Base-by-base conservation (phyloP, 2,797 vertebrate genomes). In the Phataginus tricuspis region DNA sequence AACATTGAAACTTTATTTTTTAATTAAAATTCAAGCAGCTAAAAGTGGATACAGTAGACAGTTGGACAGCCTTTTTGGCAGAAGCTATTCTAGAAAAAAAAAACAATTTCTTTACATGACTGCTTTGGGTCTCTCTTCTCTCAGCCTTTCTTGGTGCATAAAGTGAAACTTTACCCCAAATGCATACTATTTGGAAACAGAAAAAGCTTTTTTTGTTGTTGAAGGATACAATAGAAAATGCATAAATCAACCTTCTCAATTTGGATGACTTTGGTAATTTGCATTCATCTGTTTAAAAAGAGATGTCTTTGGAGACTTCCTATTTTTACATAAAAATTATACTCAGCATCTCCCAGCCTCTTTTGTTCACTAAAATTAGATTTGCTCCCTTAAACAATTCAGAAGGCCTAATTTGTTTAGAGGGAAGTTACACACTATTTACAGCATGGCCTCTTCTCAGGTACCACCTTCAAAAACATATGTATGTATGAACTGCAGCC, bases 221-320 rank as follows among this genome's bases (percentile, higher is more conserved):
- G 77, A 97, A 95, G 86, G 79, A 55, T 95, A 97, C 95, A 97
- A 97, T 97, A 74, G 89, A 97, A 97, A 97, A 89, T 27, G 95
- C 94, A 97, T 97, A 97, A 97, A 97, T 97, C 97, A 97, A 94
- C 96, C 94, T 97, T 95, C 93, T 90, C 39, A 6, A 96, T 97
- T 98, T 93, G 79, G 95, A 98, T 97, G 97, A 97, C 97, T 98
- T 97, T 86, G 93, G 96, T 96, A 97, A 97, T 98, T 97, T 97
- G 92, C 94, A 97, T 97, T 97, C 95, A 89, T 97, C 88, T 97
- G 92, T 96, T 97, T 98, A 96, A 96, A 97, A 83, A 97, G 91
- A 96, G 91, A 94, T 96, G 96, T 97, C 97, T 97, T 98, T 95
- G 79, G 97, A 97, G 97, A 97, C 96, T 98, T 97, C 90, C 74